Evolutionary conservation across 2,113 vertebrate genomes (phyloP).

Genomic region (Siniperca knerii): DNA sequence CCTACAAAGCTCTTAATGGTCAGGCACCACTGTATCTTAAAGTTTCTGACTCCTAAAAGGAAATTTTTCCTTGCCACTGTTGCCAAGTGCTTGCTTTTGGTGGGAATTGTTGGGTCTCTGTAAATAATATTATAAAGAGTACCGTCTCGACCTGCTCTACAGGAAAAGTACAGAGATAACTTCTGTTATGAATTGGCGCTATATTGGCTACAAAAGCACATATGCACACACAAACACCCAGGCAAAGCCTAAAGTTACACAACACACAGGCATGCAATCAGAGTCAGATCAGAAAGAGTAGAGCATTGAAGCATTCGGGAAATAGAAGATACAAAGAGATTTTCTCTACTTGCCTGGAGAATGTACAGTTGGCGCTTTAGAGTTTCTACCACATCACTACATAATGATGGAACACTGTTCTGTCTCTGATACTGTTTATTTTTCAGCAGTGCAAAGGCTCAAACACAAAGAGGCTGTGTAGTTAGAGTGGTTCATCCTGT

Average conservation of each 20-base stretch:
- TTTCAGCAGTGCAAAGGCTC: not conserved
- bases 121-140: too few relatives aligned
- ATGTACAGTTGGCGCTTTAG: slow-evolving; percentile 21
- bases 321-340: slow-evolving; percentile 43
- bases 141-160: too few relatives aligned
- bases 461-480: slow-evolving; percentile 9
- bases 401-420: slow-evolving; percentile 12
- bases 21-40: too few relatives aligned
- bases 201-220: not conserved
- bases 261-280: slow-evolving; percentile 33
- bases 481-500: slow-evolving; percentile 14
- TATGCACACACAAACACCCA: not conserved
- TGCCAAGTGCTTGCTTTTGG: too few relatives aligned
- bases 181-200: too few relatives aligned
- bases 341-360: slow-evolving; percentile 29
- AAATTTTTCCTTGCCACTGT: too few relatives aligned
- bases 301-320: slow-evolving; percentile 13
- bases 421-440: slow-evolving; percentile 1
- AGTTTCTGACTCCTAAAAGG: too few relatives aligned
- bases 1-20: too few relatives aligned
- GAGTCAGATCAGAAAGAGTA: slow-evolving; percentile 40
- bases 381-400: slow-evolving; percentile 11
- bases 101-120: too few relatives aligned
- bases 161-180: too few relatives aligned
- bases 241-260: slow-evolving; percentile 12